These are phyloP conservation scores for Zygaena filipendulae DNA, from an alignment of 2,888 invertebrate genomes.

Conservation along the genomic window DNA sequence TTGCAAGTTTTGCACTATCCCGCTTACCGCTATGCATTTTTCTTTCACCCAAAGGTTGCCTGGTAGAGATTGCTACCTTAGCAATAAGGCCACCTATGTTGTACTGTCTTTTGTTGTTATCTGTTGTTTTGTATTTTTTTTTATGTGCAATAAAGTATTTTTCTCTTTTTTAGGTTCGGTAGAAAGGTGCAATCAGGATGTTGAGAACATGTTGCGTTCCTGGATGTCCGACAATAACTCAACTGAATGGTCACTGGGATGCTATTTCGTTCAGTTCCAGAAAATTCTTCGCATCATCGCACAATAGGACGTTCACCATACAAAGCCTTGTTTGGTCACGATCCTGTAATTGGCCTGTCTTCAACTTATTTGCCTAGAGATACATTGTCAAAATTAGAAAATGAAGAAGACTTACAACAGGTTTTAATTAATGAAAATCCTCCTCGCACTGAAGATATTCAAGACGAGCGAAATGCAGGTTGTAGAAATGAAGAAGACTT, in stretches of 20 bases:
- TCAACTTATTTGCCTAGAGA: constrained; percentile 9
- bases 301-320: constrained; percentile 20
- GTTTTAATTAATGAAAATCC: constrained; percentile 7
- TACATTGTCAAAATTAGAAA: constrained; percentile 10
- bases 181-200: constrained; percentile 17
- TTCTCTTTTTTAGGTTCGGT: constrained; percentile 17
- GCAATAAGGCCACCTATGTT: constrained; percentile 19
- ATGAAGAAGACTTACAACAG: constrained; percentile 10
- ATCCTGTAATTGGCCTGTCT: constrained; percentile 8
- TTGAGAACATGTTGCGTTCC: constrained; percentile 20
- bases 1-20: no score
- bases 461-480: constrained; percentile 10
- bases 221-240: constrained; percentile 25
- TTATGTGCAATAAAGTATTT: constrained; percentile 25
- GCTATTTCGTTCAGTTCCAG: constrained; percentile 21
- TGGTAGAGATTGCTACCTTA: constrained; percentile 10
- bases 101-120: no score
- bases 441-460: constrained; percentile 11
- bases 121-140: no score
- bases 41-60: constrained; percentile 10
- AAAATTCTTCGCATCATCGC: constrained; percentile 19
- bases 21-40: constrained; percentile 12
- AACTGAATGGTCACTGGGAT: constrained; percentile 22
- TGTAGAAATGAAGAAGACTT: constrained; percentile 9
- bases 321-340: constrained; percentile 21